Evolutionary conservation across 2,888 invertebrate species (phyloP), one percentile per base, ranked within the genome.

Genomic region (Acronicta alni): DNA sequence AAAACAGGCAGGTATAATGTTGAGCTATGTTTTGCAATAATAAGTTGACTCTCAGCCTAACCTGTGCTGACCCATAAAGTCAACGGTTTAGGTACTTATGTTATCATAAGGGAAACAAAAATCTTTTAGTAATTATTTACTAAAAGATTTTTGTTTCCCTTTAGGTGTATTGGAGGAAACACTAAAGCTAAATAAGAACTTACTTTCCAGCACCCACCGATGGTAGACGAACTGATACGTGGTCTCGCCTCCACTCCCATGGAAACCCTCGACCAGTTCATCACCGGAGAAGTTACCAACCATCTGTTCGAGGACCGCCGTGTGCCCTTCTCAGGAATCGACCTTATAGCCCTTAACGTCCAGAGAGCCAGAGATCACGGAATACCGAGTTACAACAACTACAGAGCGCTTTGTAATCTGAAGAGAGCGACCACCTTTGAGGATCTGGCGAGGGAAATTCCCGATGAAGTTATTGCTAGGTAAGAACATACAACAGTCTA

Each of bases 211-310:
- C 93, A 97, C 91, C 96, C 96, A 12, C 95, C 96, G 37, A 96
- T 98, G 95, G 95, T 97, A 18, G 98, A 98, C 87, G 98, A 98
- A 86, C 96, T 98, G 44, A 95, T 97, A 61, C 96, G 98, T 51
- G 98, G 98, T 32, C 91, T 98, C 10, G 95, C 98, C 0, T 97
- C 98, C 0, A 98, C 98, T 0, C 98, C 98, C 0, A 98, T 98
- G 97, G 98, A 98, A 89, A 97, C 97, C 0, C 91, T 98, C 48
- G 98, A 98, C 91, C 98, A 98, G 87, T 98, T 98, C 86, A 97
- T 98, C 75, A 98, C 98, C 0, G 98, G 98, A 0, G 98, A 98
- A 94, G 98, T 98, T 0, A 98, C 98, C 9, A 98, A 99, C 90
- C 99, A 99, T 89, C 93, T 99, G 55, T 99, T 99, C 86, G 99